Conservation (phyloP, 2,797 vertebrate genomes). For the Lemur catta region DNA sequence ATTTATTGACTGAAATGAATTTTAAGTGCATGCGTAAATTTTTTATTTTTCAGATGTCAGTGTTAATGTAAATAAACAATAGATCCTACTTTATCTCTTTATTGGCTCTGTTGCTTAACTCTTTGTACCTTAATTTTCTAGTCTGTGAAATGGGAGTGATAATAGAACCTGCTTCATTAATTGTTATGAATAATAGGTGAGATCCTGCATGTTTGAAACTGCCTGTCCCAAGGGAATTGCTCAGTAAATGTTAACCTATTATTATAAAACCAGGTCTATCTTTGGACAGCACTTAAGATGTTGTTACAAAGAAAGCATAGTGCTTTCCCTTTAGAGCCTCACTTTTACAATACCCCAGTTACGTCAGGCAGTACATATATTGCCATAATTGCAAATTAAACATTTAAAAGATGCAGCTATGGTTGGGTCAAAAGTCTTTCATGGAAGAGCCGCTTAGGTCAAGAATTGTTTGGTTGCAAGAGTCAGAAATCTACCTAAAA, state of each 20-base stretch:
- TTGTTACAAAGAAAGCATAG: not conserved
- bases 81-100: not conserved
- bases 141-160: not conserved
- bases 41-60: conserved; percentile 7
- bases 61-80: conserved; percentile 65
- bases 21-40: conserved; percentile 52
- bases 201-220: not conserved
- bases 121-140: conserved; percentile 8
- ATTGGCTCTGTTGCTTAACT: not conserved
- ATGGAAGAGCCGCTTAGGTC: not conserved
- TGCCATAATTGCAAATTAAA: conserved; percentile 10
- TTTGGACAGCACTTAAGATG: not conserved
- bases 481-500: conserved; percentile 24
- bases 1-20: conserved; percentile 46
- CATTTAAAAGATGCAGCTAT: conserved; percentile 16
- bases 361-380: not conserved
- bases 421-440: not conserved
- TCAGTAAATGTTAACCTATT: not conserved
- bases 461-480: conserved; percentile 26
- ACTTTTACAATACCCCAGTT: not conserved
- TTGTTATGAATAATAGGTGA: not conserved
- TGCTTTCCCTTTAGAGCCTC: not conserved
- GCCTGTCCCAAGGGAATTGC: not conserved
- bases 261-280: not conserved
- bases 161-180: not conserved